A percentile compares a stretch with the other conserved stretches of the same genome.
Conservation (phyloP, 2,888 invertebrate genomes). For the Acleris emargana region DNA sequence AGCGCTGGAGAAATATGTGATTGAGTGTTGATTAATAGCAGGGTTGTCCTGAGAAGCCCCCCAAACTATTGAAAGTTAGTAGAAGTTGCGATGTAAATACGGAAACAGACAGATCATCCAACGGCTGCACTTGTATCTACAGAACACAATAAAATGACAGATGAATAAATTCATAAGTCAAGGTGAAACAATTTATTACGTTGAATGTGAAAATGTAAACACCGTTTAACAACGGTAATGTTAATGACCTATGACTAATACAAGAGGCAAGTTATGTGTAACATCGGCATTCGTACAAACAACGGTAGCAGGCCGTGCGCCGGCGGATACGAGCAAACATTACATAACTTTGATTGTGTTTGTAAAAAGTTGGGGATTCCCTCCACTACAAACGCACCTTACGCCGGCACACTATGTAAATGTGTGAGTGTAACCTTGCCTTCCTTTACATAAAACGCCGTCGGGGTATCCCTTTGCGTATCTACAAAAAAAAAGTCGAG, state of each 20-base stretch:
- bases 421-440: conserved; percentile 82
- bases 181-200: conserved; percentile 57
- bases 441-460: conserved; percentile 83
- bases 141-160: conserved; percentile 25
- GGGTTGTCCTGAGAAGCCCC: too few species aligned
- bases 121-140: conserved; percentile 29
- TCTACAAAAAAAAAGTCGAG: conserved; percentile 75
- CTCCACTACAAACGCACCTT: conserved; percentile 79
- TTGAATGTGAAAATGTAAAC: conserved; percentile 67
- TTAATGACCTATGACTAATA: conserved; percentile 81
- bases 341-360: conserved; percentile 84
- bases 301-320: conserved; percentile 70
- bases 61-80: too few species aligned
- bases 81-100: neutral
- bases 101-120: conserved; percentile 8
- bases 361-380: conserved; percentile 84
- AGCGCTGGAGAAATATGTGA: too few species aligned
- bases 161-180: conserved; percentile 45
- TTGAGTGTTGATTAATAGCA: too few species aligned
- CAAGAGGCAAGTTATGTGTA: conserved; percentile 71
- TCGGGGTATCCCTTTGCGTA: conserved; percentile 82
- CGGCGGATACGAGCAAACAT: conserved; percentile 80
- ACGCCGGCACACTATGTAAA: conserved; percentile 62
- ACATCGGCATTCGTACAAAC: conserved; percentile 80
- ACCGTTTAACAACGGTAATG: conserved; percentile 70